Percentiles rank a stretch among this genome's conserved stretches.
These are phyloP conservation scores for Aurelia sp. DNA, from an alignment of 30 jellyfish, hydroid and myxozoan species.

Conservation along the genomic window DNA sequence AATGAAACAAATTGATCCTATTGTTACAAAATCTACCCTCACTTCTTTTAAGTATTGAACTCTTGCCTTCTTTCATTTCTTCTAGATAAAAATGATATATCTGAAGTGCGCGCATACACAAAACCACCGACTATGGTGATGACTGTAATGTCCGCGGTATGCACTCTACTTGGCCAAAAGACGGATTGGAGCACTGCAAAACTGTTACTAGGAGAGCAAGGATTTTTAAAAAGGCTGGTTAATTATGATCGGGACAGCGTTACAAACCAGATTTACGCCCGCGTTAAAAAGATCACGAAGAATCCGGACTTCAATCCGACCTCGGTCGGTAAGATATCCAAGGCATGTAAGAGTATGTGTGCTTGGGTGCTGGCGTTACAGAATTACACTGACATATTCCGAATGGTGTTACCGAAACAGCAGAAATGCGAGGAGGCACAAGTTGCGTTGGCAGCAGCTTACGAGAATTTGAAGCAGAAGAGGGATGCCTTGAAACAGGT, in stretches of 20 bases:
- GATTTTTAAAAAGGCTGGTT: slow-evolving; percentile 78
- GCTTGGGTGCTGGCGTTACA: slow-evolving; percentile 95
- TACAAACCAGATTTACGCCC: slow-evolving; percentile 70
- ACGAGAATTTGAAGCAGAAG: slow-evolving; percentile 68
- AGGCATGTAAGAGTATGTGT: slow-evolving; percentile 94
- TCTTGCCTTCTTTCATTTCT: too few relatives aligned
- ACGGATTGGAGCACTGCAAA: slow-evolving; percentile 94
- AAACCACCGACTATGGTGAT: slow-evolving; percentile 97
- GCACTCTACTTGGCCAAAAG: slow-evolving; percentile 86
- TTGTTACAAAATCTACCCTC: too few relatives aligned
- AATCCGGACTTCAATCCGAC: slow-evolving; percentile 88
- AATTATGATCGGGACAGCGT: slow-evolving; percentile 77
- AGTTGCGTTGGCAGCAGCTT: slow-evolving; percentile 73
- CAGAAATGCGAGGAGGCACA: slow-evolving; percentile 88
- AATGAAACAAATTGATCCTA: too few relatives aligned
- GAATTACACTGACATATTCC: slow-evolving; percentile 80
- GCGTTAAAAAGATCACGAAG: slow-evolving; percentile 76
- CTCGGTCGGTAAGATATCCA: slow-evolving; percentile 90
- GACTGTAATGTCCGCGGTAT: slow-evolving; percentile 95
- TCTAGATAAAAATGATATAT: slow-evolving; percentile 84
- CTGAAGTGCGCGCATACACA: slow-evolving; percentile 86
- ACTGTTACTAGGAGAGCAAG: slow-evolving; percentile 85
- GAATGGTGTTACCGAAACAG: slow-evolving; percentile 90
- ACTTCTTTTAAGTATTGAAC: too few relatives aligned
- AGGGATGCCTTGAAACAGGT: slow-evolving; percentile 74